A percentile compares a stretch with the other conserved stretches of the same genome.
Evolutionary conservation across 2,113 vertebrate genomes (phyloP).

Genomic region (Lathamus discolor): DNA sequence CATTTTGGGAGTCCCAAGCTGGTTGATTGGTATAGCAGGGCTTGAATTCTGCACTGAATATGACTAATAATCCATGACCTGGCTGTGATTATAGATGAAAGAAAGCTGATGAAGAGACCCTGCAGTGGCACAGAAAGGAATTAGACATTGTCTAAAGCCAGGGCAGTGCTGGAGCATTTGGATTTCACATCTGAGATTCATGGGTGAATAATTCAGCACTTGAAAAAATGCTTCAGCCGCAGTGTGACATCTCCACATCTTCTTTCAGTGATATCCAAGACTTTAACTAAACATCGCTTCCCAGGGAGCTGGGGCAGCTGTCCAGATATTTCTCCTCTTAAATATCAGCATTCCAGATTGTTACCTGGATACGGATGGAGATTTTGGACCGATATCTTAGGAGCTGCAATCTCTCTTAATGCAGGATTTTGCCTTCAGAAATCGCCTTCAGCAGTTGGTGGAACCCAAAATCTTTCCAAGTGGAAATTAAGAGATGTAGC

Average conservation of each 20-base stretch:
- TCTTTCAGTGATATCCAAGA: constrained; percentile 61
- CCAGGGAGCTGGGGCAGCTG: constrained; percentile 59
- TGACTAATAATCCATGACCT: constrained; percentile 53
- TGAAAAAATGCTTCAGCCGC: constrained; percentile 38
- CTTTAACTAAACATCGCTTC: constrained; percentile 64
- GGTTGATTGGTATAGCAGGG: constrained; percentile 12
- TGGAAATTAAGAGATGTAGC: neutral
- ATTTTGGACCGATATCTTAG: constrained; percentile 20
- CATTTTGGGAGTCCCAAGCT: neutral
- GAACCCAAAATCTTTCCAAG: neutral
- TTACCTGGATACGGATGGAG: constrained; percentile 48
- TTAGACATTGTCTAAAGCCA: constrained; percentile 61
- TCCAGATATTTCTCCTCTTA: constrained; percentile 54
- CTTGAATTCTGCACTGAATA: constrained; percentile 40
- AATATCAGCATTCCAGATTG: constrained; percentile 58
- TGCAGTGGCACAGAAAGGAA: constrained; percentile 47
- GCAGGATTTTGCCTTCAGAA: neutral
- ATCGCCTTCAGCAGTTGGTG: neutral
- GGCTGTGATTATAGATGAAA: constrained; percentile 61
- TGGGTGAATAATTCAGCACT: constrained; percentile 61
- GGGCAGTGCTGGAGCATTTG: constrained; percentile 46
- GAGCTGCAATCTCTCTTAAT: neutral
- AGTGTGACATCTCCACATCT: constrained; percentile 55
- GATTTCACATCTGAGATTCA: constrained; percentile 59
- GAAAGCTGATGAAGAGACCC: constrained; percentile 53